Base-by-base conservation (phyloP, 2,888 invertebrate genomes). In the Phasia obesa region DNA sequence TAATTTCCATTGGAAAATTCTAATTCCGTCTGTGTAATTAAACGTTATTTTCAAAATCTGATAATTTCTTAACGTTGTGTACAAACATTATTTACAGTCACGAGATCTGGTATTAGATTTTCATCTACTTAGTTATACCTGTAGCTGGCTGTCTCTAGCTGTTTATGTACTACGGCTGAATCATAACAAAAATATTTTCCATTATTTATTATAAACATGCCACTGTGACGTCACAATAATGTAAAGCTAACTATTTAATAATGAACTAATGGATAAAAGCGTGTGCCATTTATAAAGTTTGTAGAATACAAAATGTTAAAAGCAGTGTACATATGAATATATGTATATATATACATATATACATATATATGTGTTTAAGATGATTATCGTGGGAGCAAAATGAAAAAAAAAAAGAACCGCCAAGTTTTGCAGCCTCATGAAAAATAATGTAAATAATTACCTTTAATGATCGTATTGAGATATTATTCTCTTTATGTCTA, bases 211-310 rank as follows among this genome's bases (percentile, higher is more conserved):
- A 4, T n/a, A 64, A 78, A 64, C 49, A 57, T 64, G 62, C 38
- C 47, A 60, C 38, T 55, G 42, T 73, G 81, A 77, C 81, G 81
- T 82, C 81, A 77, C 62, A 57, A 17, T 9, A 23, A 38, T 69
- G 17, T 73, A 55, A 62, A 77, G 57, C 62, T 77, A 57, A 49
- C 1, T 44, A 17, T 23, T 27, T 27, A 64, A 31, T 19, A 42
- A 62, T 35, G 38, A 57, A 55, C 3, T 65, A 25, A 17, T 49
- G 35, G 60, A 25, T 53, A 17, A 38, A 42, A 74, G 11, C 31
- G 31, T 31, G 31, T 70, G 70, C 70, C 57, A 35, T 44, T 53
- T 31, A 1, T 7, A 31, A 9, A 35, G 11, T 35, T 53, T 31
- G 3, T 7, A 31, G 31, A 35, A 35, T 35, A 31, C 9, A 35